Base-by-base conservation (phyloP, 2,797 vertebrate species). In the Urophycis tenuis region DNA sequence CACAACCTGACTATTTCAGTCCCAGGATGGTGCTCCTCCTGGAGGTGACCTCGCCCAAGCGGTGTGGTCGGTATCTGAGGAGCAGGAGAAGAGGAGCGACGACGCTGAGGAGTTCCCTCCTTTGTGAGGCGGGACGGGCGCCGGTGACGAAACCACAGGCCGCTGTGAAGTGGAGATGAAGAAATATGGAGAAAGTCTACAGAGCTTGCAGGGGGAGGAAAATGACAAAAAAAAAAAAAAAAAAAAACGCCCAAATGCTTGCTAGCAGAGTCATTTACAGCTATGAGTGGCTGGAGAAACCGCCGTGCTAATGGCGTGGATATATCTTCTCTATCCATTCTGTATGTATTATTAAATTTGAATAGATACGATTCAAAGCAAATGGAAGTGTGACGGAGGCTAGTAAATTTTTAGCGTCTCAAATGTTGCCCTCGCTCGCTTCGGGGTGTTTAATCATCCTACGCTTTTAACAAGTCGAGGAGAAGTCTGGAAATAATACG, bases 401-500 rank as follows among this genome's bases (percentile, higher is more conserved):
- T 17, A 22, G 49, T 60, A 17, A 3, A 49, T 49, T 60, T 60
- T n/a, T n/a, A n/a, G 49, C 5, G 49, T 60, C 49, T 17, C 49
- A 60, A 60, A 60, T 60, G 9, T 60, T 60, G 49, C 49, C 49
- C 49, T 60, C 8, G 49, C 49, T 60, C 9, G 22, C 49, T 9
- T n/a, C 49, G 49, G 49, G 49, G 19, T 60, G 49, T n/a, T 60
- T 25, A 60, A 60, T 60, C 49, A 60, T 22, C 49, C 49, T 22
- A 60, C 49, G 49, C 49, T n/a, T 60, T n/a, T 60, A n/a, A 60
- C 49, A 73, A 33, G 71, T 73, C 35, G 9, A 60, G 49, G 49
- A 60, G 49, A 89, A 76, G 79, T 77, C 75, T 35, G 73, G 80
- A 79, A 86, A 25, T 35, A 30, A 53, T 53, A 60, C 29, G 67